Conservation (phyloP, 1,140 invertebrate species). For the Xylocopa sonorina region DNA sequence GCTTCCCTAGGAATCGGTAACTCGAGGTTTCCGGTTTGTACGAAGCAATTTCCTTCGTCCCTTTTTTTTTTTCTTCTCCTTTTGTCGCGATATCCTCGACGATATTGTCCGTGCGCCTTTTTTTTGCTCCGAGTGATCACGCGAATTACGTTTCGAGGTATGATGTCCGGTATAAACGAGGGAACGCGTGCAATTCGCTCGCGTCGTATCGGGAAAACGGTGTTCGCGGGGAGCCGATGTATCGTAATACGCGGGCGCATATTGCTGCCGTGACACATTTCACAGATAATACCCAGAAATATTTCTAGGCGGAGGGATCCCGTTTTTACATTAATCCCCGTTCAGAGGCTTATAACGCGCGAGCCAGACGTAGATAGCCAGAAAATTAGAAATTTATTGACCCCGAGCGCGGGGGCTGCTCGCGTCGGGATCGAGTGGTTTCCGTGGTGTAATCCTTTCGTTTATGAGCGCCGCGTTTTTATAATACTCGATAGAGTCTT, state of each 20-base stretch:
- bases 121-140: neutral
- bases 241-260: conserved; percentile 21
- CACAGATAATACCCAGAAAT: conserved; percentile 55
- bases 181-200: conserved; percentile 26
- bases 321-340: conserved; percentile 60
- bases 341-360: conserved; percentile 38
- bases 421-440: too few species aligned
- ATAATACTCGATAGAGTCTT: conserved; percentile 34
- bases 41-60: neutral
- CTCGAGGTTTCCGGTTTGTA: neutral
- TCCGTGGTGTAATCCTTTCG: conserved; percentile 55
- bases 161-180: conserved; percentile 22
- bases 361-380: conserved; percentile 34
- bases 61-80: too few species aligned
- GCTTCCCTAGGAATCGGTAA: neutral
- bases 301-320: neutral
- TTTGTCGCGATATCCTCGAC: neutral
- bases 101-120: neutral
- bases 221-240: conserved; percentile 37
- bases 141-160: conserved; percentile 12
- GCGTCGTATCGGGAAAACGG: conserved; percentile 10
- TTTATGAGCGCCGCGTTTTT: conserved; percentile 47
- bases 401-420: conserved; percentile 25
- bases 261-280: conserved; percentile 31
- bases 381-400: conserved; percentile 67